phyloP scores from a whole-genome alignment of 1,140 invertebrate species.

The Batillaria attramentaria region DNA sequence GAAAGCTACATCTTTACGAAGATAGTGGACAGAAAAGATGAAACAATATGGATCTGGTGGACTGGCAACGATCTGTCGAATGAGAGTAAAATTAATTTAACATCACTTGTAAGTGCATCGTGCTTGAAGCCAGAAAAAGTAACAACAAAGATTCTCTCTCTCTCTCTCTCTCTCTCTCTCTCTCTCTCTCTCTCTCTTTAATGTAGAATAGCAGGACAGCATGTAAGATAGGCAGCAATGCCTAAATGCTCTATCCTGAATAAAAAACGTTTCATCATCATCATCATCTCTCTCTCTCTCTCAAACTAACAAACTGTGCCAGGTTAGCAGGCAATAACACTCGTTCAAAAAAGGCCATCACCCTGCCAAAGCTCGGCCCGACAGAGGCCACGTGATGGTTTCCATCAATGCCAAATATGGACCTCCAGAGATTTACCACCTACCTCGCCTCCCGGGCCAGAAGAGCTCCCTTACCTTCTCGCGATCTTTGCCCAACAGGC shows the following conservation, averaged over 20 bases:
- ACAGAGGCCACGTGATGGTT: background rate
- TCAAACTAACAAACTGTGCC: background rate
- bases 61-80: no score
- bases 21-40: no score
- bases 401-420: slow-evolving; percentile 17
- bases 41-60: no score
- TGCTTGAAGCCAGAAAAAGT: no score
- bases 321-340: slow-evolving; percentile 4
- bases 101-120: no score
- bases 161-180: background rate
- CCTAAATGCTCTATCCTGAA: no score
- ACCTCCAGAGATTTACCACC: background rate
- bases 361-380: background rate
- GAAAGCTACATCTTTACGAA: no score
- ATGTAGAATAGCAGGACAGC: no score
- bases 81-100: no score
- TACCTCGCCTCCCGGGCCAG: background rate
- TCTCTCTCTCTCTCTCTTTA: no score
- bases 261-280: no score
- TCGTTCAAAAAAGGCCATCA: background rate
- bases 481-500: background rate
- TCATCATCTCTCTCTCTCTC: background rate
- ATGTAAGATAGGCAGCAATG: no score
- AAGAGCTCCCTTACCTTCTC: background rate
- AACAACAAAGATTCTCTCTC: background rate